Percentiles rank a stretch among this genome's conserved stretches.
Evolutionary conservation across 2,888 invertebrate genomes (phyloP).

Genomic region (Anthophora plumipes): DNA sequence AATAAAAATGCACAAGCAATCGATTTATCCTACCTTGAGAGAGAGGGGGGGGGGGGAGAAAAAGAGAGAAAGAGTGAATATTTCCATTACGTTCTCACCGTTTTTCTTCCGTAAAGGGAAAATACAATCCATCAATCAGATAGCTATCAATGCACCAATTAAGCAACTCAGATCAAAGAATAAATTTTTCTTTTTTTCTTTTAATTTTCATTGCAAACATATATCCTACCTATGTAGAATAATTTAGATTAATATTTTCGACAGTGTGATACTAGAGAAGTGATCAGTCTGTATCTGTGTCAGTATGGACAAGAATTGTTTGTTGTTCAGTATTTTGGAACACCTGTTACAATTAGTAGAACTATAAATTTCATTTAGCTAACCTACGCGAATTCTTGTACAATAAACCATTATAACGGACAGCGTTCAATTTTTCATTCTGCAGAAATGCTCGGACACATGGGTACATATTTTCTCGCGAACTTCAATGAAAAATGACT

Average conservation of each 20-base stretch:
- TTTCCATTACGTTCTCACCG: conserved; percentile 8
- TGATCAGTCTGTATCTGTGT: no score
- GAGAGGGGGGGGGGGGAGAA: no score
- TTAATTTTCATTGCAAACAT: neutral
- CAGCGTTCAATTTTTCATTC: no score
- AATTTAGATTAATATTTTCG: neutral
- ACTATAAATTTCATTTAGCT: no score
- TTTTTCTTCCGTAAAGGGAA: neutral
- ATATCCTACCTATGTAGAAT: neutral
- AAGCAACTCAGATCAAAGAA: neutral
- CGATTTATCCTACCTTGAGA: conserved; percentile 3
- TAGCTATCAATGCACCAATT: neutral
- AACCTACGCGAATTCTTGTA: no score
- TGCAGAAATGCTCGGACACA: no score
- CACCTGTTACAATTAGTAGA: no score
- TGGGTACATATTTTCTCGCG: no score
- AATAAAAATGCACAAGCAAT: conserved; percentile 29
- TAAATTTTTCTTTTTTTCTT: neutral
- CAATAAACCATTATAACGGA: no score
- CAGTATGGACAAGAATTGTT: no score
- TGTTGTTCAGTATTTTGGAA: no score
- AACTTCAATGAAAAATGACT: no score
- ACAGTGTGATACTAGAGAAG: neutral
- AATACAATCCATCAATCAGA: conserved; percentile 16
- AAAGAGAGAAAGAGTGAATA: conserved; percentile 6